Evolutionary conservation across 2,113 vertebrate species (phyloP).

Genomic region (Apistogramma diplotaenia): DNA sequence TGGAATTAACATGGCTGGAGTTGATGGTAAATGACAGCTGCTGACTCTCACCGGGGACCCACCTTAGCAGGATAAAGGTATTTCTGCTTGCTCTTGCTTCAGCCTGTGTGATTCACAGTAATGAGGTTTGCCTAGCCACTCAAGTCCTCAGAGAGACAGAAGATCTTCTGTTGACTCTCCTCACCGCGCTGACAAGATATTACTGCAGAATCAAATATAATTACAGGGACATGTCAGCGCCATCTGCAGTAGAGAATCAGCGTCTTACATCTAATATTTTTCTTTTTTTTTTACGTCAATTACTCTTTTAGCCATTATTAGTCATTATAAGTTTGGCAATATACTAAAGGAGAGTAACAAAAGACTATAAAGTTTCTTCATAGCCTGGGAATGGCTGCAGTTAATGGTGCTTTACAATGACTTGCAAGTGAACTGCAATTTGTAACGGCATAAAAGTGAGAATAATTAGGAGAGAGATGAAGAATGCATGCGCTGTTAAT

Average conservation of each 20-base stretch:
- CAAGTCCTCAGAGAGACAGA: constrained; percentile 55
- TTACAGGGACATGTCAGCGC: constrained; percentile 38
- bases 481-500: background rate
- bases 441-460: constrained; percentile 27
- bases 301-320: constrained; percentile 12
- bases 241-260: constrained; percentile 28
- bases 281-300: constrained; percentile 13
- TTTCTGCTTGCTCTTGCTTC: constrained; percentile 31
- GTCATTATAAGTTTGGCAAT: constrained; percentile 1
- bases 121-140: constrained; percentile 62
- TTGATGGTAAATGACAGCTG: constrained; percentile 71
- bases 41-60: constrained; percentile 56
- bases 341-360: background rate
- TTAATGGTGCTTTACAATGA: constrained; percentile 42
- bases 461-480: constrained; percentile 13
- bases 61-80: constrained; percentile 58
- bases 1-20: constrained; percentile 66
- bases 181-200: constrained; percentile 47
- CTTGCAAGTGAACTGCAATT: constrained; percentile 32
- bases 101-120: constrained; percentile 46
- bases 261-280: constrained; percentile 6
- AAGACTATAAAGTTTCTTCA: background rate
- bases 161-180: constrained; percentile 36
- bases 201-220: constrained; percentile 59
- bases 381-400: constrained; percentile 25